Percentiles rank a stretch among this genome's conserved stretches.
phyloP scores from a whole-genome alignment of 2,797 vertebrate genomes.

The Sebastes diploproa region DNA sequence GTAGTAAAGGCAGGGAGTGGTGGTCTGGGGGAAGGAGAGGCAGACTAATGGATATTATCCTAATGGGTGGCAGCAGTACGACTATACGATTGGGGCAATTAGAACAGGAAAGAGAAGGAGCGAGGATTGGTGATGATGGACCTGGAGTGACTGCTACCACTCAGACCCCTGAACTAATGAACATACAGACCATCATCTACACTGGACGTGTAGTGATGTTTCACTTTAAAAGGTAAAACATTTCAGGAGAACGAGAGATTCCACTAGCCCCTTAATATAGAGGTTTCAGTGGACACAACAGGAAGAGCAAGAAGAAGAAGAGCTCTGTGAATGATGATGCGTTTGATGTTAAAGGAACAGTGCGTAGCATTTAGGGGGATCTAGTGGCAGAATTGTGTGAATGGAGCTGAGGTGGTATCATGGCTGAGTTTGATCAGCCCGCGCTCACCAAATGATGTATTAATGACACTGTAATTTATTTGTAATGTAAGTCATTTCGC shows the following conservation, averaged over 20 bases:
- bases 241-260: not conserved
- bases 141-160: conserved; percentile 51
- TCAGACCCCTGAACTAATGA: conserved; percentile 58
- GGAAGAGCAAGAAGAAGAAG: not conserved
- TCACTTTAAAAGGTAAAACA: conserved; percentile 4
- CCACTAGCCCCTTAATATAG: not conserved
- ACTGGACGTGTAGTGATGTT: conserved; percentile 6
- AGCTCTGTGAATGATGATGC: not conserved
- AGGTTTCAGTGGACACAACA: not conserved
- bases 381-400: not conserved
- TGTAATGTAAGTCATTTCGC: no score
- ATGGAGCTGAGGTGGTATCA: no score
- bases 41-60: conserved; percentile 79
- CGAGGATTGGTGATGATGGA: conserved; percentile 62
- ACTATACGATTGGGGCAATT: conserved; percentile 70
- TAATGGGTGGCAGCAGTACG: conserved; percentile 75
- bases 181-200: conserved; percentile 17
- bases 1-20: conserved; percentile 78
- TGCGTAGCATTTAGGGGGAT: no score
- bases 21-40: conserved; percentile 53
- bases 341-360: not conserved
- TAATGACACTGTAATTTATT: no score
- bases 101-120: conserved; percentile 78
- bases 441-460: no score
- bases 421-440: no score